Evolutionary conservation across 2,797 vertebrate species (phyloP), one percentile per base, ranked within the genome.

Genomic region (Scolopax rusticola): DNA sequence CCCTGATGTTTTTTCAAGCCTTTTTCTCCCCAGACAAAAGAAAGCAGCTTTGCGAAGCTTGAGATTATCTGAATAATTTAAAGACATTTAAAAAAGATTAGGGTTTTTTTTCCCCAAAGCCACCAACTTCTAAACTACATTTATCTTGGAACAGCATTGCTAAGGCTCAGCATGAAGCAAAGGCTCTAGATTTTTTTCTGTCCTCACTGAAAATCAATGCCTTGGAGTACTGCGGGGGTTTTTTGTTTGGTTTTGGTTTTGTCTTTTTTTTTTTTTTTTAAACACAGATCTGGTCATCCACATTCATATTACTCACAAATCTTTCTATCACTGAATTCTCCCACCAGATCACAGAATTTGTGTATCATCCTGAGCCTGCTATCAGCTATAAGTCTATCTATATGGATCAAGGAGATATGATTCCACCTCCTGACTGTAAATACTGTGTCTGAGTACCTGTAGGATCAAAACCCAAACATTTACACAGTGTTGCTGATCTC

Each of bases 141-240:
- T 96, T 91, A 33, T 87, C 21, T 84, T 96, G 94, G 93, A 93
- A 71, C 25, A 69, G 24, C 48, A 78, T 16, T 75, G 69, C 65
- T 80, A 74, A 61, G 68, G 75, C 53, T 71, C 95, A 80, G 92
- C 90, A 92, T 36, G 36, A 87, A 73, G 50, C 51, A 82, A 81
- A 82, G 8, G 24, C 73, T 80, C 51, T 20, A 15, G 23, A 28
- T 88, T 93, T 93, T 85, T 89, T 94, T 93, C 87, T 83, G 14
- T 68, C 93, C 12, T 87, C 56, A 68, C 27, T 81, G 57, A 83
- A 89, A 91, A 75, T 40, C 36, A 56, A 41, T 33, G 70, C 50
- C 36, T 82, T 59, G 23, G 54, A 79, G 59, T 57, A 56, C 27
- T 10, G 36, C 33, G 33, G 33, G 33, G 33, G 33, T 33, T 33